These are phyloP conservation scores for Hydropsyche tenuis DNA, from an alignment of 1,140 invertebrate species.

Conservation along the genomic window DNA sequence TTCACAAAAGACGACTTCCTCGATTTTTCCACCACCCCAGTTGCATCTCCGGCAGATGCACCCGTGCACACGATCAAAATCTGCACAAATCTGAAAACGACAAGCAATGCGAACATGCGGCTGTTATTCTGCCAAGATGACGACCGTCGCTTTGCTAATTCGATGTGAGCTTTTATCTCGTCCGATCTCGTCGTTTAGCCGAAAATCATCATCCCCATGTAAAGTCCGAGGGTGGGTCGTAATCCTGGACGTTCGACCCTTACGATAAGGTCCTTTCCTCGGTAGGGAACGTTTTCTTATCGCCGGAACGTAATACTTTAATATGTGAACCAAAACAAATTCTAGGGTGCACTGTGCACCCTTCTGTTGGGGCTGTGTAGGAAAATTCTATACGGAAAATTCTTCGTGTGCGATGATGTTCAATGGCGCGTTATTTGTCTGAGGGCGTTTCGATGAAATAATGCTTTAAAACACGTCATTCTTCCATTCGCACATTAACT, in stretches of 20 bases:
- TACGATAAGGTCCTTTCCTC: neutral
- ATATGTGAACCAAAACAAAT: slow-evolving; percentile 50
- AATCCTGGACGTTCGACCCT: slow-evolving; percentile 35
- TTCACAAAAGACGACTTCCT: neutral
- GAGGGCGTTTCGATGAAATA: slow-evolving; percentile 14
- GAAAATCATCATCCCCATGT: slow-evolving; percentile 35
- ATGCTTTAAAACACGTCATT: slow-evolving; percentile 37
- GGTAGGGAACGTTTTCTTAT: slow-evolving; percentile 43
- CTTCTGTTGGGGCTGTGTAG: slow-evolving; percentile 34
- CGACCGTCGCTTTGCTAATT: slow-evolving; percentile 19
- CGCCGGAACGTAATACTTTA: slow-evolving; percentile 47
- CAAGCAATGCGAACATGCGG: neutral
- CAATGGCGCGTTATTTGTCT: slow-evolving; percentile 42
- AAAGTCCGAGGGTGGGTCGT: slow-evolving; percentile 37
- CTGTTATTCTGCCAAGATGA: slow-evolving; percentile 23
- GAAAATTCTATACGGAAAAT: no score
- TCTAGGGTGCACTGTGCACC: slow-evolving; percentile 17
- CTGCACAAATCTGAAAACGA: no score
- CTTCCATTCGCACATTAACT: slow-evolving; percentile 18
- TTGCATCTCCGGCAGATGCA: no score
- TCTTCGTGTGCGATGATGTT: slow-evolving; percentile 44
- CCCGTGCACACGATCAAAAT: no score
- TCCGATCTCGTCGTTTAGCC: slow-evolving; percentile 42
- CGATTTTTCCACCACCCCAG: neutral
- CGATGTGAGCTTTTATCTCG: slow-evolving; percentile 45